Evolutionary conservation across 2,888 invertebrate genomes (phyloP).

Genomic region (Drosophila anomelani): DNA sequence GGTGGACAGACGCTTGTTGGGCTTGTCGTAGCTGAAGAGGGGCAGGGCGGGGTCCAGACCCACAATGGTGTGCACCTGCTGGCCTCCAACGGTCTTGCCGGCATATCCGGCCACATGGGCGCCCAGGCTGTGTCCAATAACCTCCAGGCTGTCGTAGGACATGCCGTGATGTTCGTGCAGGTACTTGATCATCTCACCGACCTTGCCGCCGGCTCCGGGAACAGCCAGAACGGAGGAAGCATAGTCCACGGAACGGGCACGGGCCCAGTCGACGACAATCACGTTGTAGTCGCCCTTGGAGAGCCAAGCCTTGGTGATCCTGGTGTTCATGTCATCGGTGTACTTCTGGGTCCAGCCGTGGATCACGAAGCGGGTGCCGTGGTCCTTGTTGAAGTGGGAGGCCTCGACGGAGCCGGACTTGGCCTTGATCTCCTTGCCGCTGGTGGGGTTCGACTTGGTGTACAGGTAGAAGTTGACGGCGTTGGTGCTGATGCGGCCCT

Average conservation of each 20-base stretch:
- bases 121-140: constrained; percentile 87
- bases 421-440: constrained; percentile 52
- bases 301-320: constrained; percentile 85
- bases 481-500: constrained; percentile 43
- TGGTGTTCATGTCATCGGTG: constrained; percentile 80
- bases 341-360: constrained; percentile 87
- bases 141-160: constrained; percentile 85
- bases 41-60: constrained; percentile 84
- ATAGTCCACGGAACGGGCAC: constrained; percentile 86
- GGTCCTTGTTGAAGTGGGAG: constrained; percentile 63
- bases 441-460: constrained; percentile 69
- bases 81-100: constrained; percentile 86
- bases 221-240: constrained; percentile 85
- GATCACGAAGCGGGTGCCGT: constrained; percentile 82
- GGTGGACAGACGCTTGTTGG: constrained; percentile 66
- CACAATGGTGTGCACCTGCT: constrained; percentile 86
- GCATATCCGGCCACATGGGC: constrained; percentile 87
- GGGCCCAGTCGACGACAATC: constrained; percentile 87
- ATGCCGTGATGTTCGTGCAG: constrained; percentile 85
- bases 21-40: constrained; percentile 68
- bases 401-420: constrained; percentile 37
- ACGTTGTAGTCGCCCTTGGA: constrained; percentile 86
- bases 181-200: constrained; percentile 79
- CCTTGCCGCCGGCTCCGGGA: constrained; percentile 69
- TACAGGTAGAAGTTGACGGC: constrained; percentile 70